A percentile compares a stretch with the other conserved stretches of the same genome.
These are phyloP conservation scores for Melanerpes aurifrons DNA, from an alignment of 2,113 vertebrate genomes.

Conservation along the genomic window DNA sequence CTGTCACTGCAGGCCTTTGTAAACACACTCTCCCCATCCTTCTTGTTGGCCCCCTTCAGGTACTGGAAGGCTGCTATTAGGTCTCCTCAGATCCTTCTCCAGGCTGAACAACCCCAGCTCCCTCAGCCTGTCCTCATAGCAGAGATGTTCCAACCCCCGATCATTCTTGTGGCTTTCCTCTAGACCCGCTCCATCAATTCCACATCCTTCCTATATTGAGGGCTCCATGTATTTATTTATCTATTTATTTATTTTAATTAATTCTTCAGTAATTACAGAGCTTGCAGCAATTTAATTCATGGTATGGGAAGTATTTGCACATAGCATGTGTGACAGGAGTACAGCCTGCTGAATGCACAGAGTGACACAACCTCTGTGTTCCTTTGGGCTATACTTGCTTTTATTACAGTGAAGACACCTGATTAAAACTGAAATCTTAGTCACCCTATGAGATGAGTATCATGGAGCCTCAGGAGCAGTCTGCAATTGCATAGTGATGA, in stretches of 20 bases:
- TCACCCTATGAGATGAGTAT: neutral
- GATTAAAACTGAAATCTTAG: conserved; percentile 20
- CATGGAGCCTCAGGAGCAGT: neutral
- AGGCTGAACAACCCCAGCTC: too few relatives aligned
- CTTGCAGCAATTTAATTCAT: neutral
- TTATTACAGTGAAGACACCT: neutral
- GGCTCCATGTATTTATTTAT: too few relatives aligned
- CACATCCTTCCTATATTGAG: too few relatives aligned
- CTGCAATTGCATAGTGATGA: neutral
- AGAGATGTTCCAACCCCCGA: too few relatives aligned
- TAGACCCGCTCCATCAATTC: too few relatives aligned
- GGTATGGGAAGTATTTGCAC: neutral
- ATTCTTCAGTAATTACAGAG: neutral
- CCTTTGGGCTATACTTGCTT: conserved; percentile 27
- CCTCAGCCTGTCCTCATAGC: too few relatives aligned
- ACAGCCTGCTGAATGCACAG: neutral
- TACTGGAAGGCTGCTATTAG: too few relatives aligned
- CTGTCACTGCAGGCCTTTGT: too few relatives aligned
- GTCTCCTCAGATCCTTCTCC: too few relatives aligned
- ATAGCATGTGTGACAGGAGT: neutral
- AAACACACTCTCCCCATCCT: too few relatives aligned
- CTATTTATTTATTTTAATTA: neutral
- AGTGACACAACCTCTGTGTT: neutral
- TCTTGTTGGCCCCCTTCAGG: too few relatives aligned
- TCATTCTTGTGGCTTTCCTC: too few relatives aligned